phyloP scores from a whole-genome alignment of 2,797 vertebrate species.

The Crocodylus rhombifer region DNA sequence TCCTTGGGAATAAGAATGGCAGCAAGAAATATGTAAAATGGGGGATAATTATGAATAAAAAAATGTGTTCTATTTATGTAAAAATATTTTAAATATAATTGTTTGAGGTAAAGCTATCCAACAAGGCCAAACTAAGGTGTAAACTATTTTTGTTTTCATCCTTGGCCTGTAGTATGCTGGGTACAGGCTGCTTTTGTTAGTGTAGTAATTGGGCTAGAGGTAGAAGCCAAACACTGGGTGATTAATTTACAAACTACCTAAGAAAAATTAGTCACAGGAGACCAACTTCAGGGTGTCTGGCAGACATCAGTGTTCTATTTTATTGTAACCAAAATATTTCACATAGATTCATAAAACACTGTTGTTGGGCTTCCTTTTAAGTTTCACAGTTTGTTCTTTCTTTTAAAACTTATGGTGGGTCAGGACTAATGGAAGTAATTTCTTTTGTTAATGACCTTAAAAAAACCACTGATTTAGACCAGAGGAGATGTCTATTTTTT shows the following conservation, averaged over 20 bases:
- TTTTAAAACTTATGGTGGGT: slow-evolving; percentile 56
- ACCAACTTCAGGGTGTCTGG: slow-evolving; percentile 47
- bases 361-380: slow-evolving; percentile 49
- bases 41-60: neutral
- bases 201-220: slow-evolving; percentile 34
- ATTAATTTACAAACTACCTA: slow-evolving; percentile 58
- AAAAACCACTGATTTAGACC: slow-evolving; percentile 2
- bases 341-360: slow-evolving; percentile 48
- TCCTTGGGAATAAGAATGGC: neutral
- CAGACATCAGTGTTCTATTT: slow-evolving; percentile 63
- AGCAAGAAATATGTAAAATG: neutral
- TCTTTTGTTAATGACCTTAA: slow-evolving; percentile 51
- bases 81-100: neutral
- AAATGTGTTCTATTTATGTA: neutral
- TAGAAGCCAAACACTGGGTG: slow-evolving; percentile 23
- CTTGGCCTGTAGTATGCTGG: neutral
- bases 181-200: slow-evolving; percentile 50
- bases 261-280: slow-evolving; percentile 61
- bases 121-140: slow-evolving; percentile 15
- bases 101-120: slow-evolving; percentile 24
- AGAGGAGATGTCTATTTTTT: neutral
- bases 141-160: slow-evolving; percentile 48
- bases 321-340: slow-evolving; percentile 57
- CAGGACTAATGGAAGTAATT: slow-evolving; percentile 60
- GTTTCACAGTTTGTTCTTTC: slow-evolving; percentile 41